phyloP scores from a whole-genome alignment of 2,888 invertebrate species.

The Cryptocheilus praepositus region DNA sequence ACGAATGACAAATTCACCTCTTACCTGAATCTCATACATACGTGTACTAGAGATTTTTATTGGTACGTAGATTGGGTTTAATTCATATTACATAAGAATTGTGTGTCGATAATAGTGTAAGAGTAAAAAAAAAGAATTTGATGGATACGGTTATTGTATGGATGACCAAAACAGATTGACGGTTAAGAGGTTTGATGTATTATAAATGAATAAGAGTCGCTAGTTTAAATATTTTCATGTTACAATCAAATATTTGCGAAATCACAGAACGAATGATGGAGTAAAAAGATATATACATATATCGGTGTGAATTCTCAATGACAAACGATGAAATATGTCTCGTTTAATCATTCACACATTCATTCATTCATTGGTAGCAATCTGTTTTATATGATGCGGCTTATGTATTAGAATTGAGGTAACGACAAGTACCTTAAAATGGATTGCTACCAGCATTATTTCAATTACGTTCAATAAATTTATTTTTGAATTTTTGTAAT shows the following conservation, averaged over 20 bases:
- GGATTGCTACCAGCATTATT: conserved; percentile 55
- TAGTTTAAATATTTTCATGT: conserved; percentile 1
- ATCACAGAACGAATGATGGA: conserved; percentile 44
- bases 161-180: too few species aligned
- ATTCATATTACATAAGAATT: too few species aligned
- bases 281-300: conserved; percentile 20
- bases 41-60: background rate
- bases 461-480: conserved; percentile 39
- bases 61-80: too few species aligned
- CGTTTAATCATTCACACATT: conserved; percentile 36
- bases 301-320: conserved; percentile 13
- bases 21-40: conserved; percentile 28
- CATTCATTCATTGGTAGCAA: conserved; percentile 48
- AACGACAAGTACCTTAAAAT: conserved; percentile 41
- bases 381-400: conserved; percentile 41
- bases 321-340: conserved; percentile 9
- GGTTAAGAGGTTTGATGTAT: background rate
- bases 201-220: background rate
- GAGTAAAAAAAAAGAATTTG: too few species aligned
- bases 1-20: too few species aligned
- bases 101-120: too few species aligned
- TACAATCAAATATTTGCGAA: conserved; percentile 31
- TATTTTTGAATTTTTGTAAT: conserved; percentile 35
- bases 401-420: background rate
- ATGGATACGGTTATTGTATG: too few species aligned